Base-by-base conservation (phyloP, 2,797 vertebrate genomes). In the Sebastes minor region DNA sequence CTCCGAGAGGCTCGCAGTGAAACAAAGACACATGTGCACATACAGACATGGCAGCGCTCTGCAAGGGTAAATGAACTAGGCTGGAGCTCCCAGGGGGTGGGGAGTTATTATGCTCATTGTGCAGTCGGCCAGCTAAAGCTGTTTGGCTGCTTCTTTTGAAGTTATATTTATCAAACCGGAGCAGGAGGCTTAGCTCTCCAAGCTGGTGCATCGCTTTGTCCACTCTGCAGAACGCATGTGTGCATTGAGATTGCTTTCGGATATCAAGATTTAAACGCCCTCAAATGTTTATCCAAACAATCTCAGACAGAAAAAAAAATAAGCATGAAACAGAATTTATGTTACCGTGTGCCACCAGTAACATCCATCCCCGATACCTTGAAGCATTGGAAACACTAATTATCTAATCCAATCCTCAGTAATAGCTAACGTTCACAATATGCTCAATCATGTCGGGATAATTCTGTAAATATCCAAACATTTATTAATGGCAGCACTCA, bases 21-120 rank as follows among this genome's bases (percentile, higher is more conserved):
- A 92, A 95, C 94, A 95, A 95, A 95, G 94, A 93, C 95, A 94
- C 95, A 93, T 94, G 93, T 95, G 94, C 92, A 93, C 91, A 87
- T 90, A 82, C 89, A 91, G 90, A 82, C 88, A 86, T 83, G 86
- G 89, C 83, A 87, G 90, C 71, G 62, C 90, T 91, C 78, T 83
- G 90, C 86, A 80, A 87, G 92, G 88, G 89, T 93, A 94, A 93
- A 93, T 94, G 92, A 94, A 94, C 93, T 93, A 90, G 92, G 92
- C 90, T 93, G 90, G 82, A 90, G 90, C 92, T 95, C 94, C 93
- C 92, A 89, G 89, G 93, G 89, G 92, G 92, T 83, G 80, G 85
- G 85, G 91, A 91, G 93, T 93, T 92, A 90, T 94, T 93, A 90
- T 91, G 92, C 92, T 95, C 90, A 91, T 93, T 93, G 94, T 94